These are phyloP conservation scores for Hylaeus anthracinus DNA, from an alignment of 1,140 invertebrate genomes.

Conservation along the genomic window DNA sequence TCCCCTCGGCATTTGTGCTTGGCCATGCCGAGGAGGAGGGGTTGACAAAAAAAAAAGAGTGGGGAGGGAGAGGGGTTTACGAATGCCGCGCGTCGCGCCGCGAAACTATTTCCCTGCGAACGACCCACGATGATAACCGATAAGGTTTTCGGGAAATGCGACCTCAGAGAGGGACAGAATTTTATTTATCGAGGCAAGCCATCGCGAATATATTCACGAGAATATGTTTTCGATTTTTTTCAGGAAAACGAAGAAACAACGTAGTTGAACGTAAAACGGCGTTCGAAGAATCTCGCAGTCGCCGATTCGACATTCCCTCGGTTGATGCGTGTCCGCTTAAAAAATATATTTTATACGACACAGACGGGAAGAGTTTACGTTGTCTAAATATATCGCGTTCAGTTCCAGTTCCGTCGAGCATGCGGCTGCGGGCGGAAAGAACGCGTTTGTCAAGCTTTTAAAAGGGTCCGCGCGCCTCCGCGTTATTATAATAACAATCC, in stretches of 20 bases:
- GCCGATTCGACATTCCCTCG: not conserved
- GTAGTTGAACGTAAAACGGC: not conserved
- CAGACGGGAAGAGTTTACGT: slow-evolving; percentile 18
- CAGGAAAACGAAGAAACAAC: too few relatives aligned
- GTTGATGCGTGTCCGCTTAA: not conserved
- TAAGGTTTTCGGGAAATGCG: slow-evolving; percentile 29
- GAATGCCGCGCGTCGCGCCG: not conserved
- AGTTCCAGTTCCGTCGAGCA: not conserved
- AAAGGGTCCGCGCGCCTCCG: not conserved
- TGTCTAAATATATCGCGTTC: slow-evolving; percentile 22
- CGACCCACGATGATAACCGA: slow-evolving; percentile 24
- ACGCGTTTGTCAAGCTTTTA: slow-evolving; percentile 20
- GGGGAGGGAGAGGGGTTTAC: not conserved
- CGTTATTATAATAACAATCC: slow-evolving; percentile 23
- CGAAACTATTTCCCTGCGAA: slow-evolving; percentile 28
- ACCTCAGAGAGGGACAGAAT: too few relatives aligned
- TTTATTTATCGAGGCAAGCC: too few relatives aligned
- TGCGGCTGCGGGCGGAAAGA: not conserved
- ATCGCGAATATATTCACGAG: too few relatives aligned
- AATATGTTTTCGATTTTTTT: too few relatives aligned
- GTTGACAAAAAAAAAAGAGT: not conserved
- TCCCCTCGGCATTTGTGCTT: slow-evolving; percentile 22
- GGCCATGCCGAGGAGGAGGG: not conserved
- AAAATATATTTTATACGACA: slow-evolving; percentile 28
- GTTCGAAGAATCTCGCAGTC: not conserved